Evolutionary conservation across 2,797 vertebrate species (phyloP), one percentile per base, ranked within the genome.

Genomic region (Tamandua tetradactyla): DNA sequence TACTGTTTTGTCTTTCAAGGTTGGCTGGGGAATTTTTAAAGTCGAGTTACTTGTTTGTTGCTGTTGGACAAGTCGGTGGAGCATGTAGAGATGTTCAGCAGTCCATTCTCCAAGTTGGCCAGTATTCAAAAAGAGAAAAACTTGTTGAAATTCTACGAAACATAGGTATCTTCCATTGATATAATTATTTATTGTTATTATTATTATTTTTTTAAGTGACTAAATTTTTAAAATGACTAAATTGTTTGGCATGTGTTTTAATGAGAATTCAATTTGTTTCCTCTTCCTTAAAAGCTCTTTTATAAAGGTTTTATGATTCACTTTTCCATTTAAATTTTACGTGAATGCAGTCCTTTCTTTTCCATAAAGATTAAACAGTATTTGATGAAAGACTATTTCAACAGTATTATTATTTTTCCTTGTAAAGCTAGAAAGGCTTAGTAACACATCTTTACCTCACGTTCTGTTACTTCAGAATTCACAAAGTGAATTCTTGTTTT

Each of bases 71-170:
- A 27, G 98, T 99, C 91, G 99, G 99, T 7, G 99, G 99, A 97
- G 99, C 99, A 44, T 99, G 99, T 97, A 98, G 98, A 78, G 99
- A 99, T 52, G 98, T 99, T 92, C 98, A 99, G 94, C 99, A 99
- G 97, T 98, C 42, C 0, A 55, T 99, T 81, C 74, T 99, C 78
- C 97, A 99, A 96, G 98, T 99, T 95, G 96, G 98, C 14, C 99
- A 99, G 89, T 99, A 98, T 95, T 98, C 98, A 32, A 99, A 99
- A 97, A 98, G 99, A 76, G 98, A 99, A 30, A 98, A 99, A 81
- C 99, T 99, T 62, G 91, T 99, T 0, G 99, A 99, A 71, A 79
- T 99, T 83, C 98, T 99, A 0, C 98, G 94, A 82, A 97, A 95
- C 52, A 99, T 95, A 90, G 99, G 99, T 99, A 98, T 96, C 35